Evolutionary conservation across 2,797 vertebrate species (phyloP).

Genomic region (Melanotaenia nigrans): DNA sequence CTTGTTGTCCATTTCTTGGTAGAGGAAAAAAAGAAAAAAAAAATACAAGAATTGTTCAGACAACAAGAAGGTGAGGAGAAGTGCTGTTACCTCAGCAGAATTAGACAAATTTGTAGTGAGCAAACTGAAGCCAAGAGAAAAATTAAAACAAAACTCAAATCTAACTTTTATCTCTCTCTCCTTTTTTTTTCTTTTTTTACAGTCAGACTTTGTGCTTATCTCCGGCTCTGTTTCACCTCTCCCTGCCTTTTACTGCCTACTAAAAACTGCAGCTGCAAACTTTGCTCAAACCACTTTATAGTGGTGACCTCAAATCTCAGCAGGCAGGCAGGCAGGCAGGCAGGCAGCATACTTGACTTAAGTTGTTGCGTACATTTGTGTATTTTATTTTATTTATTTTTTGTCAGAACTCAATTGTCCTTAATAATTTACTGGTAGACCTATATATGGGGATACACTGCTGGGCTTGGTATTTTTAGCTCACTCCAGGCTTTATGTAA

Average conservation of each 20-base stretch:
- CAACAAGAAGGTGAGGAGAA: not conserved
- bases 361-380: constrained; percentile 68
- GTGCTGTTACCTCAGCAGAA: constrained; percentile 21
- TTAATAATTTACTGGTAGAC: constrained; percentile 71
- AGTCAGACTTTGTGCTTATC: constrained; percentile 53
- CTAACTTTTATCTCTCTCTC: constrained; percentile 47
- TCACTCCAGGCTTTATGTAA: constrained; percentile 73
- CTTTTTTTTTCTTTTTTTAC: not conserved
- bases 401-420: constrained; percentile 53
- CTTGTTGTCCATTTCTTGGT: constrained; percentile 25
- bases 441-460: constrained; percentile 65
- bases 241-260: constrained; percentile 51
- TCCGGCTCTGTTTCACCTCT: constrained; percentile 48
- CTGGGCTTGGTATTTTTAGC: constrained; percentile 74
- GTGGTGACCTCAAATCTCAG: constrained; percentile 64
- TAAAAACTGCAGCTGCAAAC: constrained; percentile 67
- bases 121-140: constrained; percentile 37
- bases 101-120: constrained; percentile 22
- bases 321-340: constrained; percentile 46
- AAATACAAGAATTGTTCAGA: constrained; percentile 9
- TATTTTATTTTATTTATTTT: constrained; percentile 38
- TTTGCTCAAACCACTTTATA: constrained; percentile 66
- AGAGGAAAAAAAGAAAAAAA: constrained; percentile 8
- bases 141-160: constrained; percentile 61
- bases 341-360: constrained; percentile 37